Evolutionary conservation across 2,888 invertebrate species (phyloP).

Genomic region (Calameuta idolon): DNA sequence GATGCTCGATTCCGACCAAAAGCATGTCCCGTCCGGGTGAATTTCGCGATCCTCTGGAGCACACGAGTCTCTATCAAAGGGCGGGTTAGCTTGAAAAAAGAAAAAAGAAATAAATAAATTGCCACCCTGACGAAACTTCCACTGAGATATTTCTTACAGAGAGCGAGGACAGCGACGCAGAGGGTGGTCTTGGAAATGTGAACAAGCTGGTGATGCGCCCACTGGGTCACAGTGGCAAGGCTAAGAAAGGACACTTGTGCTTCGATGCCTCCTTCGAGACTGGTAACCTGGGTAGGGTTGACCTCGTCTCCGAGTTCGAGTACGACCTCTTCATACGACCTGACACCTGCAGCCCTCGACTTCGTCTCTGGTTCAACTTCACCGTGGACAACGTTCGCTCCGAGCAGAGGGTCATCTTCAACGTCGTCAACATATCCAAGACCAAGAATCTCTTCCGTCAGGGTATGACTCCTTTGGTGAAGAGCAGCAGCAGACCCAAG

Average conservation of each 20-base stretch:
- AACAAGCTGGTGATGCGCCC: slow-evolving; percentile 89
- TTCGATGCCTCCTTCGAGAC: slow-evolving; percentile 98
- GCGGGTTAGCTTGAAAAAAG: slow-evolving; percentile 48
- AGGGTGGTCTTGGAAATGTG: slow-evolving; percentile 94
- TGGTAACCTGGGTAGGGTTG: slow-evolving; percentile 96
- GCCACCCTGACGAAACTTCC: not conserved
- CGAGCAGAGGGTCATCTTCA: slow-evolving; percentile 96
- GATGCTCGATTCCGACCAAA: not conserved
- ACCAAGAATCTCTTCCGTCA: slow-evolving; percentile 87
- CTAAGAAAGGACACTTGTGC: slow-evolving; percentile 94
- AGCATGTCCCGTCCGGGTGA: slow-evolving; percentile 49
- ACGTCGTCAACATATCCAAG: slow-evolving; percentile 96
- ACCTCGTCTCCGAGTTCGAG: slow-evolving; percentile 92
- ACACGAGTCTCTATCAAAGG: slow-evolving; percentile 63
- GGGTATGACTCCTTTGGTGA: slow-evolving; percentile 94
- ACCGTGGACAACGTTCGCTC: slow-evolving; percentile 95
- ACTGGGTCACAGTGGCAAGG: slow-evolving; percentile 93
- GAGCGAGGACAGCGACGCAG: slow-evolving; percentile 92
- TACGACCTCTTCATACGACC: slow-evolving; percentile 97
- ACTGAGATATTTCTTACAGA: slow-evolving; percentile 69
- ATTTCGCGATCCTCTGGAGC: slow-evolving; percentile 62
- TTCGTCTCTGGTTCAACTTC: slow-evolving; percentile 98
- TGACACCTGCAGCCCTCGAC: slow-evolving; percentile 94
- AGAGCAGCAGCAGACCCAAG: slow-evolving; percentile 89
- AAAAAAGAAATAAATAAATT: not conserved